Evolutionary conservation across 2,888 invertebrate species (phyloP).

Genomic region (Hoplodrina blanda): DNA sequence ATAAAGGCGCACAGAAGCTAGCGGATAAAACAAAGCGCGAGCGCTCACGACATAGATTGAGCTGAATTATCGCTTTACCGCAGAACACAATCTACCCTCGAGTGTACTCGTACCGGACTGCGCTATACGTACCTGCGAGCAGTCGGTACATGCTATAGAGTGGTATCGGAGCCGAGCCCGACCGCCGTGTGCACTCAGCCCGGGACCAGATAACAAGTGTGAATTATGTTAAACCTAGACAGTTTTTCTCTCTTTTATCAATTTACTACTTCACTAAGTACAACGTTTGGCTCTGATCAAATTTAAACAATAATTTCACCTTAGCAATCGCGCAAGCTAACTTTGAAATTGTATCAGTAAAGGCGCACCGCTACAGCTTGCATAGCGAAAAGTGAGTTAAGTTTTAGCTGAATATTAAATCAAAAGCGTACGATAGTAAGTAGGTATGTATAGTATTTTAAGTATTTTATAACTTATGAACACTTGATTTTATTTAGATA

Average conservation of each 20-base stretch:
- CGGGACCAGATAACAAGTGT: conserved; percentile 83
- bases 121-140: conserved; percentile 22
- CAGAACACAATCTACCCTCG: conserved; percentile 87
- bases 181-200: conserved; percentile 81
- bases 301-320: conserved; percentile 73
- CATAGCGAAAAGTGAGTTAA: conserved; percentile 5
- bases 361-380: conserved; percentile 16
- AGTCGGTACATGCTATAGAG: conserved; percentile 46
- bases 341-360: conserved; percentile 44
- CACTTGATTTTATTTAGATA: no score
- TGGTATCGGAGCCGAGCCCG: conserved; percentile 66
- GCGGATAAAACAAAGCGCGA: conserved; percentile 89
- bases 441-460: no score
- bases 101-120: conserved; percentile 50
- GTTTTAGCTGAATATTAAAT: conserved; percentile 7
- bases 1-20: conserved; percentile 90
- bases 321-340: conserved; percentile 46
- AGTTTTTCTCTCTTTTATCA: conserved; percentile 85
- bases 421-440: conserved; percentile 18
- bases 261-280: conserved; percentile 80
- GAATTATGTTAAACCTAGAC: conserved; percentile 86
- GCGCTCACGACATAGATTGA: conserved; percentile 90
- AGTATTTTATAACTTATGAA: no score
- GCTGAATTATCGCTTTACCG: conserved; percentile 91
- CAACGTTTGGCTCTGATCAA: conserved; percentile 83